These are phyloP conservation scores for Halcyon smyrnensis DNA, from an alignment of 2,797 vertebrate genomes.

Conservation along the genomic window DNA sequence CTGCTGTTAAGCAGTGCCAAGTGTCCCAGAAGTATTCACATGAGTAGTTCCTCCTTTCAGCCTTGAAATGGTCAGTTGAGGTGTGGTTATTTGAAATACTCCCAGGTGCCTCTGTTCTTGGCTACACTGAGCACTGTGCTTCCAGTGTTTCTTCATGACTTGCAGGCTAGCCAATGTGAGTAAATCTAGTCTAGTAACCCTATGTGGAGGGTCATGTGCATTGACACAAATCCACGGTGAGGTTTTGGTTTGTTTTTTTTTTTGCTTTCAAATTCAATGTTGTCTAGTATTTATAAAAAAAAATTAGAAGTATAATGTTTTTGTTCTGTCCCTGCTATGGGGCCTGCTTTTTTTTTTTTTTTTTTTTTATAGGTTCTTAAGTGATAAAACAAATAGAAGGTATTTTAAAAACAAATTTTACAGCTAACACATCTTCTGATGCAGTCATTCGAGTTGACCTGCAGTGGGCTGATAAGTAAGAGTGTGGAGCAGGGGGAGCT, in stretches of 20 bases:
- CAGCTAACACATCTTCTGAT: background rate
- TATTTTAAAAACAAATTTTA: background rate
- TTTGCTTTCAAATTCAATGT: background rate
- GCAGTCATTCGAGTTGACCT: background rate
- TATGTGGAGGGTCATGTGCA: background rate
- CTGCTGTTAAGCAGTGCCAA: background rate
- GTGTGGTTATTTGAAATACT: background rate
- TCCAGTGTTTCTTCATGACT: background rate
- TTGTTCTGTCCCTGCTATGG: background rate
- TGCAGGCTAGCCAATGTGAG: background rate
- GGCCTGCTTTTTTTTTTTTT: background rate
- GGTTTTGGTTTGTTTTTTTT: background rate
- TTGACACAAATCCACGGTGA: background rate
- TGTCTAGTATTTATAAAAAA: background rate
- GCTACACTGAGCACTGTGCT: background rate
- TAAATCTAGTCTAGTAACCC: background rate
- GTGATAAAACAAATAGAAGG: background rate
- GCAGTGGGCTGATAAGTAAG: background rate
- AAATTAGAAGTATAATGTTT: background rate
- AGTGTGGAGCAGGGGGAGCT: background rate
- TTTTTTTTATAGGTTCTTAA: background rate
- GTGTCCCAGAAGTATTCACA: background rate
- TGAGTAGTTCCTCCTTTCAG: background rate
- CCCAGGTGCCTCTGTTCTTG: background rate
- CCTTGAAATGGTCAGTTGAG: background rate